Evolutionary conservation across 2,113 vertebrate genomes (phyloP).

Genomic region (Carettochelys insculpta): DNA sequence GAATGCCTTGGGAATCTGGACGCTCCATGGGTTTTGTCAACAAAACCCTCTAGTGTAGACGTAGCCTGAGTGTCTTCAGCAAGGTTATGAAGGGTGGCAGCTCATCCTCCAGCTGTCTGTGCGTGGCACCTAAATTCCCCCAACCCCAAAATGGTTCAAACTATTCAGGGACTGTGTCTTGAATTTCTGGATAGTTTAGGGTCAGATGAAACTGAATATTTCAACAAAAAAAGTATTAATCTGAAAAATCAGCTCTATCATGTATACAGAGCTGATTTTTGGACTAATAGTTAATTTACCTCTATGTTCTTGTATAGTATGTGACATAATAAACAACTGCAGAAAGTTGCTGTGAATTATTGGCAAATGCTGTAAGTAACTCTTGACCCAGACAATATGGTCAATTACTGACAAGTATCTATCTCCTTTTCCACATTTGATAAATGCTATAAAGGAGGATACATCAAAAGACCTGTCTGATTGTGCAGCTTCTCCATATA

Average conservation of each 20-base stretch:
- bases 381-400: not conserved
- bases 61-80: too few species aligned
- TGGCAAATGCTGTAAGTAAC: not conserved
- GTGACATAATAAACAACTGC: not conserved
- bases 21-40: too few species aligned
- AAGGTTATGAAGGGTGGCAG: too few species aligned
- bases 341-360: not conserved
- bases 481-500: too few species aligned
- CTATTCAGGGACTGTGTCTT: too few species aligned
- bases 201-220: not conserved
- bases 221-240: not conserved
- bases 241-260: not conserved
- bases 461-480: too few species aligned
- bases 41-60: too few species aligned
- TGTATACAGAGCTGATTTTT: too few species aligned
- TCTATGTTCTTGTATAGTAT: not conserved
- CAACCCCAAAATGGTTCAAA: too few species aligned
- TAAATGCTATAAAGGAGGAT: not conserved
- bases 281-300: not conserved
- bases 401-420: not conserved
- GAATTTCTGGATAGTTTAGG: not conserved
- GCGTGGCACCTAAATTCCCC: too few species aligned
- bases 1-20: too few species aligned
- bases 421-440: not conserved
- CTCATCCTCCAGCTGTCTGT: too few species aligned